Evolutionary conservation across 2,888 invertebrate genomes (phyloP), one percentile per base, ranked within the genome.

Genomic region (Baronia brevicornis): DNA sequence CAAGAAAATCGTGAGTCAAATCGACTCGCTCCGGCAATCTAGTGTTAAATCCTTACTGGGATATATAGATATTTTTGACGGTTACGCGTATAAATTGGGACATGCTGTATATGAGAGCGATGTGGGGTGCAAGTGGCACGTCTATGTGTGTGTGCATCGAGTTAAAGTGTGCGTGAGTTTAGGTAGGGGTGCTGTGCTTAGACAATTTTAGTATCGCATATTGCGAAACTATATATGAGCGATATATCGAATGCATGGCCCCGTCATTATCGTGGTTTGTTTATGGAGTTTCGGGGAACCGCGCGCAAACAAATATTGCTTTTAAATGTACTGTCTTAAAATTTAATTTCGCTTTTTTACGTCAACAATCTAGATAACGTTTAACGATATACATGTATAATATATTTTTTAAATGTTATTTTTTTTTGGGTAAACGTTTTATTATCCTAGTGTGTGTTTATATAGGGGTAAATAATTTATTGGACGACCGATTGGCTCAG

Each of bases 141-240:
- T 33, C 36, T 33, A 48, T 41, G 61, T 54, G 65, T 47, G 55
- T 30, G 36, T 39, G 42, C 30, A 41, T 31, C 23, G 42, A 9
- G 45, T 28, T 31, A 25, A 21, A 37, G 57, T 54, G 60, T 50
- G 59, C 54, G 54, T 53, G 45, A 55, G 60, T 70, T 70, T 72
- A 68, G 73, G 64, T 64, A 62, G 69, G 71, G 71, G 70, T 62
- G 68, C 48, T 41, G 52, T 72, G 74, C 73, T 80, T 78, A 79
- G 79, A 80, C 74, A 72, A 78, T 73, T 80, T 80, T 73, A 77
- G 73, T 70, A 70, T 74, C 66, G 71, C 69, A 67, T 60, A 57
- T 64, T 61, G 60, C 63, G 60, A 70, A 75, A 78, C 74, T 74
- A 75, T 73, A 68, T 66, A 68, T 60, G 41, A 40, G 34, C 36